These are phyloP conservation scores for Halictus rubicundus DNA, from an alignment of 1,140 invertebrate species.

Conservation along the genomic window DNA sequence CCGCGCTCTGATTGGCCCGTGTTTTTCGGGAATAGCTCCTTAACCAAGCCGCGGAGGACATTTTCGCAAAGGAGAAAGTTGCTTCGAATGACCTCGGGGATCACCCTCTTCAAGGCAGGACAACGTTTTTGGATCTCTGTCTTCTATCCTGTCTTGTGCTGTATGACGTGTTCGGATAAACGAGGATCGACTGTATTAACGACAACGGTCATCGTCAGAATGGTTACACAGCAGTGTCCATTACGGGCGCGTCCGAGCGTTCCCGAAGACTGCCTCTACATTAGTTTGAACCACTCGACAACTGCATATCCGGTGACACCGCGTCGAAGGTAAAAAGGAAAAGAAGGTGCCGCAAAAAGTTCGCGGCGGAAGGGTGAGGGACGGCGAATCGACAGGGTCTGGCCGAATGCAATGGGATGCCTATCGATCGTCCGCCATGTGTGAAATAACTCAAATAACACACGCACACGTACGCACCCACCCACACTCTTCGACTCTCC, in stretches of 20 bases:
- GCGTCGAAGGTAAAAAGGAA: conserved; percentile 11
- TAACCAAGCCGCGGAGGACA: too few species aligned
- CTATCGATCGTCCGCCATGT: conserved; percentile 63
- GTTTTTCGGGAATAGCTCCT: too few species aligned
- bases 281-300: not conserved
- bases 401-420: conserved; percentile 51
- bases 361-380: conserved; percentile 8
- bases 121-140: too few species aligned
- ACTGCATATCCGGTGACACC: not conserved
- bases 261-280: not conserved
- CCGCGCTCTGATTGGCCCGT: too few species aligned
- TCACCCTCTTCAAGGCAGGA: too few species aligned
- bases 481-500: too few species aligned
- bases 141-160: too few species aligned
- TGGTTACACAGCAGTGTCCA: not conserved
- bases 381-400: conserved; percentile 2
- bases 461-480: not conserved
- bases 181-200: too few species aligned
- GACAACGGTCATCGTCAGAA: too few species aligned
- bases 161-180: too few species aligned
- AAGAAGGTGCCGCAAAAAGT: conserved; percentile 13
- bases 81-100: too few species aligned
- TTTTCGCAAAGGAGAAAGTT: too few species aligned
- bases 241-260: not conserved
- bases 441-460: conserved; percentile 66